Evolutionary conservation across 1,140 invertebrate species (phyloP).

Genomic region (Mercenaria mercenaria): DNA sequence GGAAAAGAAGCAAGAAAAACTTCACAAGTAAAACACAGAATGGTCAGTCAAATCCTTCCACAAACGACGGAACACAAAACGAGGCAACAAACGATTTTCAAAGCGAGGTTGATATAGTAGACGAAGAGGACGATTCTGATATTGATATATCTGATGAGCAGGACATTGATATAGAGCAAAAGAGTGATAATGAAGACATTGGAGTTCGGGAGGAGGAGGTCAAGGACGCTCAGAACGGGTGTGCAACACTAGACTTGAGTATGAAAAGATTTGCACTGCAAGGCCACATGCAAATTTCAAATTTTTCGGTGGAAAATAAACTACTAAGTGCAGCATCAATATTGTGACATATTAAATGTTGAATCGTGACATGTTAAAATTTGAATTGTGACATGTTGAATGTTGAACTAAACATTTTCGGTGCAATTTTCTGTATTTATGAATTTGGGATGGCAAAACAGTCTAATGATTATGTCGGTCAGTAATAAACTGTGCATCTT

Average conservation of each 20-base stretch:
- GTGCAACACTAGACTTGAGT: slow-evolving; percentile 39
- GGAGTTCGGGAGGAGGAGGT: slow-evolving; percentile 47
- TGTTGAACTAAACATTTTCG: too few relatives aligned
- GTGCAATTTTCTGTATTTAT: too few relatives aligned
- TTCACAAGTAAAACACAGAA: slow-evolving; percentile 50
- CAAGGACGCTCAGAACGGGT: slow-evolving; percentile 21
- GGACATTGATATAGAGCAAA: slow-evolving; percentile 72
- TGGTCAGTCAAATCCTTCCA: slow-evolving; percentile 17
- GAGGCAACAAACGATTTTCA: not conserved
- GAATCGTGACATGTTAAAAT: not conserved
- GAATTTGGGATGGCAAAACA: too few relatives aligned
- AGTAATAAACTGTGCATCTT: too few relatives aligned
- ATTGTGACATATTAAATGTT: slow-evolving; percentile 39
- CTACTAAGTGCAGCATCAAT: slow-evolving; percentile 21
- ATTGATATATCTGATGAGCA: slow-evolving; percentile 77
- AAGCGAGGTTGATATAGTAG: slow-evolving; percentile 64
- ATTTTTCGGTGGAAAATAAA: slow-evolving; percentile 48
- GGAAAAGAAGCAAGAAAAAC: slow-evolving; percentile 91
- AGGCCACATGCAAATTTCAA: slow-evolving; percentile 18
- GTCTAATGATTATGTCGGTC: too few relatives aligned
- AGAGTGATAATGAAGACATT: slow-evolving; percentile 70
- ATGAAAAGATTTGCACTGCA: slow-evolving; percentile 44
- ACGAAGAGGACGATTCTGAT: slow-evolving; percentile 76
- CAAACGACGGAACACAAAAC: not conserved
- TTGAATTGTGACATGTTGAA: not conserved